These are phyloP conservation scores for Cyrtonyx montezumae DNA, from an alignment of 2,113 vertebrate species.

Conservation along the genomic window DNA sequence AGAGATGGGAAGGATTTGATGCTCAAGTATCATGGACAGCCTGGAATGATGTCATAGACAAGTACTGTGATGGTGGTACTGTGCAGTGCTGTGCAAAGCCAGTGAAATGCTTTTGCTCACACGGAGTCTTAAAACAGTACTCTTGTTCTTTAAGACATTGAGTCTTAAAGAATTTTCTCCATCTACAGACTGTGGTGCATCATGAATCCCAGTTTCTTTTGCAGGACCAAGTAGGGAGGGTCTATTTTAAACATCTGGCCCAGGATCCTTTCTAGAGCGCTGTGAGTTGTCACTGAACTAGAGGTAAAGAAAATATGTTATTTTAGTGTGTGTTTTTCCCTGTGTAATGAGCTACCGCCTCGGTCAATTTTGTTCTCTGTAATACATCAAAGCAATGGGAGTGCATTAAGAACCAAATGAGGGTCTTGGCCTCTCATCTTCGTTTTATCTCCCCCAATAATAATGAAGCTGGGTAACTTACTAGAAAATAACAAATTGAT, in stretches of 20 bases:
- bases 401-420: conserved; percentile 69
- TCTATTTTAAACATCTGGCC: not conserved
- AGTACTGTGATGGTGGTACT: accelerated
- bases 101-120: not conserved
- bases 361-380: conserved; percentile 46
- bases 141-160: not conserved
- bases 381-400: conserved; percentile 66
- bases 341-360: conserved; percentile 55
- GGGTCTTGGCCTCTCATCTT: conserved; percentile 71
- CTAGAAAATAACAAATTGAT: conserved; percentile 73
- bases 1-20: conserved; percentile 12
- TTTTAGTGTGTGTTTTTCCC: conserved; percentile 26
- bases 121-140: not conserved
- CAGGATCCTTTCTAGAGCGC: not conserved
- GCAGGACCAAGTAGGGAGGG: not conserved
- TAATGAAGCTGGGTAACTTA: conserved; percentile 73
- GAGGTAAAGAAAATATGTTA: conserved; percentile 33
- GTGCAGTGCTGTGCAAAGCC: accelerated
- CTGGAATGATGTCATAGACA: not conserved
- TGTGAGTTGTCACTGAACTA: not conserved
- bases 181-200: not conserved
- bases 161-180: not conserved
- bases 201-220: not conserved
- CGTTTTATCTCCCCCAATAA: conserved; percentile 71
- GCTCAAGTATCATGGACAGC: not conserved